Conservation (phyloP, 1,140 invertebrate species). For the Drosophila kepulauana region DNA sequence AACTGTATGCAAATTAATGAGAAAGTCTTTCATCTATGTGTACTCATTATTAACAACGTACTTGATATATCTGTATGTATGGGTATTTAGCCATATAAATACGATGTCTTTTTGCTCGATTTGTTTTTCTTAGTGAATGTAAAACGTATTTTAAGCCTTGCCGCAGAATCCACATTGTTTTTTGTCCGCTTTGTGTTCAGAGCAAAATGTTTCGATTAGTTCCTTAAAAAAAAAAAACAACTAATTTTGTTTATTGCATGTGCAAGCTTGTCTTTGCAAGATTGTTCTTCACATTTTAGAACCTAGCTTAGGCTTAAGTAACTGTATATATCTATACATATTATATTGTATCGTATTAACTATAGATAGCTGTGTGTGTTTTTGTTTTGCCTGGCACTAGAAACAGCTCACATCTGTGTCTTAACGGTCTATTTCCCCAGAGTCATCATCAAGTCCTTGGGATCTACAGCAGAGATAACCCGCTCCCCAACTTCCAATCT, state of each 20-base stretch:
- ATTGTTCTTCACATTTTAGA: slow-evolving; percentile 25
- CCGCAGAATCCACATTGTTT: slow-evolving; percentile 1
- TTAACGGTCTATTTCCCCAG: slow-evolving; percentile 30
- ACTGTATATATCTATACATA: slow-evolving; percentile 53
- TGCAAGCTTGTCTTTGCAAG: slow-evolving; percentile 11
- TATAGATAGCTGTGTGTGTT: slow-evolving; percentile 32
- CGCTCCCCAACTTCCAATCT: slow-evolving; percentile 1
- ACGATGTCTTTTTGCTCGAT: slow-evolving; percentile 26
- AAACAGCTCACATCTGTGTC: slow-evolving; percentile 58
- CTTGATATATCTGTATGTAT: background rate
- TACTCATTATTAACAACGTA: slow-evolving; percentile 13
- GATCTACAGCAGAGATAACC: slow-evolving; percentile 15
- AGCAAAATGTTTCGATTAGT: slow-evolving; percentile 30
- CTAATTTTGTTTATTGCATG: slow-evolving; percentile 26
- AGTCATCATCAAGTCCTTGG: background rate
- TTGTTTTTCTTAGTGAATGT: slow-evolving; percentile 30
- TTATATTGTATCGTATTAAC: slow-evolving; percentile 35
- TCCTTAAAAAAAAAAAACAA: slow-evolving; percentile 21
- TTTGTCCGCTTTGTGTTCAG: slow-evolving; percentile 45
- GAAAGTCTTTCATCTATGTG: slow-evolving; percentile 36
- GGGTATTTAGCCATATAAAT: slow-evolving; percentile 23
- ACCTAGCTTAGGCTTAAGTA: slow-evolving; percentile 31
- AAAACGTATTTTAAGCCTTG: slow-evolving; percentile 23
- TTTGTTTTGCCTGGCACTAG: slow-evolving; percentile 11
- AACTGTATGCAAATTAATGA: slow-evolving; percentile 34